These are phyloP conservation scores for Acanthacorydalis orientalis DNA, from an alignment of 2,888 invertebrate species.

Conservation along the genomic window DNA sequence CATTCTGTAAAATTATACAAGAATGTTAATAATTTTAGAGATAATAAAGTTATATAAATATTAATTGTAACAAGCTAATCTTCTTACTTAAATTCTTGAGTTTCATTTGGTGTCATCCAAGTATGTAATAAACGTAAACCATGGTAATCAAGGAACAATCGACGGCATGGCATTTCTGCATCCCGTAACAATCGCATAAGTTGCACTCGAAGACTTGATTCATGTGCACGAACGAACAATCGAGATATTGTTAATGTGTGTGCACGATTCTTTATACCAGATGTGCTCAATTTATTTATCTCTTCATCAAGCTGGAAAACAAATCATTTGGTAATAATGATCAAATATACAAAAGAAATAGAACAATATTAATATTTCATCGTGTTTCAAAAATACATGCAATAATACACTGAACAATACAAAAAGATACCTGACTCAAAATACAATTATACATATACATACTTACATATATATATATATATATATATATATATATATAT, in stretches of 20 bases:
- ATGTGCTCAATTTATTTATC: conserved; percentile 57
- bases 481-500: too few species aligned
- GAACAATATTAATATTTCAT: background rate
- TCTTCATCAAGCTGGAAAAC: conserved; percentile 66
- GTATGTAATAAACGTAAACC: conserved; percentile 80
- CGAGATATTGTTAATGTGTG: conserved; percentile 82
- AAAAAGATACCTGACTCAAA: too few species aligned
- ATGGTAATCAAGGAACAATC: conserved; percentile 85
- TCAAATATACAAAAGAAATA: background rate
- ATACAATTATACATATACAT: too few species aligned
- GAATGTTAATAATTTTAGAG: background rate
- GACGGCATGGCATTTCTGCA: conserved; percentile 65
- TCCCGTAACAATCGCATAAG: conserved; percentile 62
- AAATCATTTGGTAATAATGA: background rate
- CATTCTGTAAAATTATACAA: conserved; percentile 31
- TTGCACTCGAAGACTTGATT: conserved; percentile 50
- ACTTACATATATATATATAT: too few species aligned
- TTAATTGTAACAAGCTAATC: background rate
- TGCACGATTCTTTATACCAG: conserved; percentile 73
- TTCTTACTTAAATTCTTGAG: conserved; percentile 25
- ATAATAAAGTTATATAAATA: background rate
- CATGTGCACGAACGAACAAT: conserved; percentile 83
- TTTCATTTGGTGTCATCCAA: conserved; percentile 70
- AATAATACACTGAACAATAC: too few species aligned
- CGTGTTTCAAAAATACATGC: too few species aligned